Conservation (phyloP, 2,113 vertebrate species). For the Epinephelus moara region DNA sequence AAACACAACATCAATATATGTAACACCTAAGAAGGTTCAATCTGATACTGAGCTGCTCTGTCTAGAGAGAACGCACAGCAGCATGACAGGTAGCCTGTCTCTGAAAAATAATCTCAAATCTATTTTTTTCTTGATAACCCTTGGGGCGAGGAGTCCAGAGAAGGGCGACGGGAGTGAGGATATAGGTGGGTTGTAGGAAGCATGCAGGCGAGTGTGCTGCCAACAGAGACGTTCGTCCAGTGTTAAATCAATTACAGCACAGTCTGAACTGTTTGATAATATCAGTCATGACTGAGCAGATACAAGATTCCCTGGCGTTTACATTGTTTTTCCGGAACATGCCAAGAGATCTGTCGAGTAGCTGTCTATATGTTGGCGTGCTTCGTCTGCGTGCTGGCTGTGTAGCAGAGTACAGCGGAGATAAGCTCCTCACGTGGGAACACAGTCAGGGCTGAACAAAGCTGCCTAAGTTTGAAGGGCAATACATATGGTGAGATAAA, state of each 20-base stretch:
- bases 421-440: conserved; percentile 54
- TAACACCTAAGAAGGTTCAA: not conserved
- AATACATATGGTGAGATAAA: conserved; percentile 32
- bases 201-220: not conserved
- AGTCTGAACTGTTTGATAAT: conserved; percentile 45
- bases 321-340: conserved; percentile 43
- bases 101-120: not conserved
- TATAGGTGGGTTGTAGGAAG: not conserved
- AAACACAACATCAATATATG: not conserved
- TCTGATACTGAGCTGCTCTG: not conserved
- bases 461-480: conserved; percentile 55
- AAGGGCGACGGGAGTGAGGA: not conserved
- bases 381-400: conserved; percentile 28
- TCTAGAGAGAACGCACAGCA: not conserved
- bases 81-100: not conserved
- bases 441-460: conserved; percentile 49
- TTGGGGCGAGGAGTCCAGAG: not conserved
- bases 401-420: conserved; percentile 28
- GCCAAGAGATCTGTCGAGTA: conserved; percentile 45
- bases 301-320: conserved; percentile 43
- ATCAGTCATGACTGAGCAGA: conserved; percentile 52
- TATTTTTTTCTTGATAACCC: not conserved
- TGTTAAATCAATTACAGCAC: conserved; percentile 49
- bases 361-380: conserved; percentile 46
- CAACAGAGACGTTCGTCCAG: conserved; percentile 29